Evolutionary conservation across 2,888 invertebrate genomes (phyloP).

Genomic region (Heliconius hortense): DNA sequence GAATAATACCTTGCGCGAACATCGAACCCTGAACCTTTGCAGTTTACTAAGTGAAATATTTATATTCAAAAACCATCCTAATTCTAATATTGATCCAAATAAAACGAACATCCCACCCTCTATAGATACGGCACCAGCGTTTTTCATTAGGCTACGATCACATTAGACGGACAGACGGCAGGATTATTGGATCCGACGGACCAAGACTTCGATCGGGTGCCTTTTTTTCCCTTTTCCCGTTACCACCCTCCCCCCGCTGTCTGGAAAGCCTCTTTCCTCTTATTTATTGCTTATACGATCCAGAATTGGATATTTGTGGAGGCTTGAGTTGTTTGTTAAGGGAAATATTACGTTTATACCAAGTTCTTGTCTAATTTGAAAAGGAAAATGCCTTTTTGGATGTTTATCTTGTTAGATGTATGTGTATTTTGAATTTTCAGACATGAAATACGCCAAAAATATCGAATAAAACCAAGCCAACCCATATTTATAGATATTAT

Average conservation of each 20-base stretch:
- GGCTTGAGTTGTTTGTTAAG: conserved; percentile 70
- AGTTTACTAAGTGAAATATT: no score
- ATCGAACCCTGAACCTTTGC: no score
- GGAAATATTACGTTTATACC: conserved; percentile 62
- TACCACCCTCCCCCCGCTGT: conserved; percentile 61
- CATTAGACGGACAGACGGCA: conserved; percentile 80
- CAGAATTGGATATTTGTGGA: conserved; percentile 80
- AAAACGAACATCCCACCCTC: conserved; percentile 37
- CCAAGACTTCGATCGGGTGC: conserved; percentile 79
- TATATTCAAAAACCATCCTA: neutral
- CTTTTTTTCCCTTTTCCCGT: conserved; percentile 61
- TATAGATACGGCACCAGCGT: conserved; percentile 61
- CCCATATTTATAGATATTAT: neutral
- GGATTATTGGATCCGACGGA: conserved; percentile 82
- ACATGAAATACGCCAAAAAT: neutral
- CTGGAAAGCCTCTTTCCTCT: conserved; percentile 80
- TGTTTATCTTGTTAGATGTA: conserved; percentile 8
- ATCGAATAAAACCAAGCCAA: neutral
- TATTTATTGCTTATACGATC: conserved; percentile 82
- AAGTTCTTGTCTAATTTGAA: conserved; percentile 49
- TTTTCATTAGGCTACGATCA: conserved; percentile 82
- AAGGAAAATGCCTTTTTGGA: conserved; percentile 28
- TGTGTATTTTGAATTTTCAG: no score
- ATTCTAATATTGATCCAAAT: neutral
- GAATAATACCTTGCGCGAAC: no score